Conservation (phyloP, 2,888 invertebrate species). For the Ditula angustiorana region DNA sequence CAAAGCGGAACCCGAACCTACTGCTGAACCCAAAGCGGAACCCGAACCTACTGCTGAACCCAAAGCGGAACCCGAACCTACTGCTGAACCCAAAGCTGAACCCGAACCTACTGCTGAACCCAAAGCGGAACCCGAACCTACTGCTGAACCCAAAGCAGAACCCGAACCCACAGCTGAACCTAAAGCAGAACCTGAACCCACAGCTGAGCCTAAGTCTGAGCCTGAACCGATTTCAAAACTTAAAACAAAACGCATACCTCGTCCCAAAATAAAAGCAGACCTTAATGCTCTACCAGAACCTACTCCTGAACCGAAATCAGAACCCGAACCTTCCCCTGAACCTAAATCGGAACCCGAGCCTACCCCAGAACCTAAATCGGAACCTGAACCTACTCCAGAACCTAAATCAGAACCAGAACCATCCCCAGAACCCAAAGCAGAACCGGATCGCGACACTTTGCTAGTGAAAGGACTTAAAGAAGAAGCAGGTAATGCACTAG, state of each 20-base stretch:
- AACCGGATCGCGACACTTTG: slow-evolving; percentile 79
- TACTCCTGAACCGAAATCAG: slow-evolving; percentile 60
- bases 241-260: slow-evolving; percentile 67
- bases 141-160: slow-evolving; percentile 57
- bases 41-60: slow-evolving; percentile 76
- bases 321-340: slow-evolving; percentile 63
- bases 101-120: slow-evolving; percentile 62
- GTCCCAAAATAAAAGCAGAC: slow-evolving; percentile 64
- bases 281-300: slow-evolving; percentile 62
- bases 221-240: slow-evolving; percentile 74
- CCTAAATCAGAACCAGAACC: slow-evolving; percentile 54
- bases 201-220: slow-evolving; percentile 64
- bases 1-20: slow-evolving; percentile 58
- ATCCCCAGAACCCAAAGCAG: slow-evolving; percentile 58
- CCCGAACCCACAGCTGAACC: slow-evolving; percentile 57
- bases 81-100: slow-evolving; percentile 61
- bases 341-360: slow-evolving; percentile 71
- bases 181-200: slow-evolving; percentile 65
- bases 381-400: slow-evolving; percentile 57
- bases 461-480: slow-evolving; percentile 82
- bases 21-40: slow-evolving; percentile 72
- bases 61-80: slow-evolving; percentile 66
- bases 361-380: slow-evolving; percentile 64
- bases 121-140: slow-evolving; percentile 55
- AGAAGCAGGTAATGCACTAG: slow-evolving; percentile 80